Evolutionary conservation across 2,797 vertebrate species (phyloP).

Genomic region (Botia almorhae): DNA sequence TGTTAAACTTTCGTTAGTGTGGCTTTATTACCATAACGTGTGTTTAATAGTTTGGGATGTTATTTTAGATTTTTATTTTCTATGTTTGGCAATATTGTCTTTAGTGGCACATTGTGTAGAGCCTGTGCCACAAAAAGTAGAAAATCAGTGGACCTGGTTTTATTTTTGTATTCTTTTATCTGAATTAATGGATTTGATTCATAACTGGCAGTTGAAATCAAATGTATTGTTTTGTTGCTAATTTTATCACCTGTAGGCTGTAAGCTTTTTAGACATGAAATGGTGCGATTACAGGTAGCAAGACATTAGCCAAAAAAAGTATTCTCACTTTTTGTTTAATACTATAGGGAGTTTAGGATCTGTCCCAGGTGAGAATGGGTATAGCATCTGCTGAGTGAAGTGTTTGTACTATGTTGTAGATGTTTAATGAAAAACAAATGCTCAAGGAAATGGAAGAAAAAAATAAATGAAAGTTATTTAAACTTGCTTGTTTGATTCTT

Average conservation of each 20-base stretch:
- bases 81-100: conserved; percentile 21
- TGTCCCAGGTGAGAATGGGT: conserved; percentile 16
- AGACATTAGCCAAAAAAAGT: conserved; percentile 46
- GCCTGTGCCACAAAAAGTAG: conserved; percentile 43
- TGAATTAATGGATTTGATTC: conserved; percentile 32
- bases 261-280: conserved; percentile 43
- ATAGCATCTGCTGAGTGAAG: conserved; percentile 40
- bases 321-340: conserved; percentile 40
- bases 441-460: conserved; percentile 43
- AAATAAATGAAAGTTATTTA: conserved; percentile 32
- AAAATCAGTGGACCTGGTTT: conserved; percentile 48
- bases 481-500: background rate
- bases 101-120: conserved; percentile 36
- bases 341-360: conserved; percentile 26
- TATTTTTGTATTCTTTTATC: conserved; percentile 27
- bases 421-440: conserved; percentile 50
- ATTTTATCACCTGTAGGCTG: conserved; percentile 27
- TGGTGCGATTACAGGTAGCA: conserved; percentile 30
- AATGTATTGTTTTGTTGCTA: conserved; percentile 27
- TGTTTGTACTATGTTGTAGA: conserved; percentile 52
- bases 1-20: background rate
- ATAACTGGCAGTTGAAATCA: conserved; percentile 35
- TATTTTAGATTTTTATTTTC: conserved; percentile 17
- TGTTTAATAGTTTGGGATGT: conserved; percentile 2
- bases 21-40: background rate